Evolutionary conservation across 1,140 invertebrate genomes (phyloP).

Genomic region (Saccostrea cuccullata): DNA sequence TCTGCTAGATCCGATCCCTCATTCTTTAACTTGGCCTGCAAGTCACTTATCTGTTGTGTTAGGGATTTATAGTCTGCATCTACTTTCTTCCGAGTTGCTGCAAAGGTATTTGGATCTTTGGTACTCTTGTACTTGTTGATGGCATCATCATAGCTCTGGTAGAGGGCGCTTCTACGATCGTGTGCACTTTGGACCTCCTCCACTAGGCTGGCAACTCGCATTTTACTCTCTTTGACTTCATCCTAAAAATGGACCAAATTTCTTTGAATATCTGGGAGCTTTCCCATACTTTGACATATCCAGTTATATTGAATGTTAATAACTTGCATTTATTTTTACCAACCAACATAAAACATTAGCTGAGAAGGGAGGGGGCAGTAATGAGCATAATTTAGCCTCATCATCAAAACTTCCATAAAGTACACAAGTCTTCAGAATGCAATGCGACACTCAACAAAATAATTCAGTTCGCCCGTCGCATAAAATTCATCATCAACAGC

Average conservation of each 20-base stretch:
- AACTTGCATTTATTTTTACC: neutral
- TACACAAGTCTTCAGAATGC: neutral
- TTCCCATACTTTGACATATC: no score
- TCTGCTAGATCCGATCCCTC: conserved; percentile 84
- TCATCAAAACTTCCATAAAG: no score
- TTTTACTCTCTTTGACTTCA: conserved; percentile 82
- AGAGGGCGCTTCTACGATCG: conserved; percentile 83
- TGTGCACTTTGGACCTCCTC: conserved; percentile 82
- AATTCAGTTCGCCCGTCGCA: conserved; percentile 32
- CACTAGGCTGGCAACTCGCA: conserved; percentile 80
- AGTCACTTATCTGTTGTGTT: conserved; percentile 81
- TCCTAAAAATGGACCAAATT: conserved; percentile 71
- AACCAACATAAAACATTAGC: no score
- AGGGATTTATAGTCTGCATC: conserved; percentile 84
- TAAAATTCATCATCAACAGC: neutral
- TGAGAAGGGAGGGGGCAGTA: no score
- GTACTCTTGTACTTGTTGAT: conserved; percentile 83
- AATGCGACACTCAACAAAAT: conserved; percentile 23
- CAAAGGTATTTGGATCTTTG: conserved; percentile 83
- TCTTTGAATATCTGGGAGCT: no score
- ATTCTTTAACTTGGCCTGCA: conserved; percentile 83
- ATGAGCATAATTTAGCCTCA: no score
- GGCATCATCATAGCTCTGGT: conserved; percentile 84
- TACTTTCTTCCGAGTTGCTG: conserved; percentile 81
- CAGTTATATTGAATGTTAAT: conserved; percentile 25